phyloP scores from a whole-genome alignment of 2,113 vertebrate species.

The chimpanzee (Pan troglodytes) region NHGRI_mPanTro3-v2.1_pri NC_072411.2:43812501-43813000 shows the following conservation, averaged over 20 bases:
- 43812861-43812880: not conserved
- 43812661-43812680: not conserved
- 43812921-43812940: accelerated
- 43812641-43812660: not conserved
- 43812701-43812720: not conserved
- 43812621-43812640: not conserved
- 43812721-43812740: not conserved
- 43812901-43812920: not conserved
- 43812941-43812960: not conserved
- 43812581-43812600: not conserved
- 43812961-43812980: not conserved
- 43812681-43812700: not conserved
- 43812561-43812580: not conserved
- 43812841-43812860: not conserved
- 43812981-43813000: not conserved
- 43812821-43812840: not conserved
- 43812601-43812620: not conserved
- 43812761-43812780: not conserved
- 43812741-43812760: not conserved
- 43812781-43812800: not conserved
- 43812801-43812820: not conserved
- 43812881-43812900: not conserved
- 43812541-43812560: not conserved
- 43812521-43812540: not conserved
- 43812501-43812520: constrained; percentile 50